Evolutionary conservation across 2,113 vertebrate species (phyloP), one percentile per base, ranked within the genome.

Genomic region (Erinaceus europaeus): DNA sequence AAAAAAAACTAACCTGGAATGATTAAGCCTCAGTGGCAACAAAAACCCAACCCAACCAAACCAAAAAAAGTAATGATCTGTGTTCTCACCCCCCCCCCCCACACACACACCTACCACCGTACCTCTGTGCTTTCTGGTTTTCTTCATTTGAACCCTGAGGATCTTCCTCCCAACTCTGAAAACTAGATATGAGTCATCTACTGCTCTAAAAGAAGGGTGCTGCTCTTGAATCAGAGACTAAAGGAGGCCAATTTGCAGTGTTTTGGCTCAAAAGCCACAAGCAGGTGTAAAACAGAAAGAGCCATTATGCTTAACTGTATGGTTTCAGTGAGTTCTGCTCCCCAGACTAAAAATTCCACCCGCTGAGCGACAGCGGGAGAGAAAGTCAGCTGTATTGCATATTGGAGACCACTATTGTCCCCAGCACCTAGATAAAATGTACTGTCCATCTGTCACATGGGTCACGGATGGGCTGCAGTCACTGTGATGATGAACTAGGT

Each of bases 191-290:
- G 69, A 87, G 32, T 84, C 32, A 75, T 13, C 11, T 9, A 53
- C 29, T 75, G 55, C 62, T 57, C 61, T 79, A 69, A 36, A 42
- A 61, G 36, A 61, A 85, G 48, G 55, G 38, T 76, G 48, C 64
- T 55, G 38, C 64, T 84, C 32, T 86, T 44, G 42, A 85, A 52
- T 9, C 29, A 65, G 82, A 87, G 27, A 69, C 36, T 80, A 72
- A 89, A 91, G 59, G 40, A 88, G 53, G 29, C 2, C 18, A 57
- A 57, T 83, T 69, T 86, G 18, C 44, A 62, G 27, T 18, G 38
- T 68, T 40, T 79, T 68, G 65, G 17, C 69, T 95, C 62, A 73
- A 62, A 88, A 91, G 64, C 76, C 73, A 72, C 3, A 9, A 20
- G 36, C 71, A 46, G 32, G 38, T 88, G 5, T 52, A 32, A 71